These are phyloP conservation scores for Myiozetetes cayanensis DNA, from an alignment of 2,113 vertebrate genomes.

Conservation along the genomic window DNA sequence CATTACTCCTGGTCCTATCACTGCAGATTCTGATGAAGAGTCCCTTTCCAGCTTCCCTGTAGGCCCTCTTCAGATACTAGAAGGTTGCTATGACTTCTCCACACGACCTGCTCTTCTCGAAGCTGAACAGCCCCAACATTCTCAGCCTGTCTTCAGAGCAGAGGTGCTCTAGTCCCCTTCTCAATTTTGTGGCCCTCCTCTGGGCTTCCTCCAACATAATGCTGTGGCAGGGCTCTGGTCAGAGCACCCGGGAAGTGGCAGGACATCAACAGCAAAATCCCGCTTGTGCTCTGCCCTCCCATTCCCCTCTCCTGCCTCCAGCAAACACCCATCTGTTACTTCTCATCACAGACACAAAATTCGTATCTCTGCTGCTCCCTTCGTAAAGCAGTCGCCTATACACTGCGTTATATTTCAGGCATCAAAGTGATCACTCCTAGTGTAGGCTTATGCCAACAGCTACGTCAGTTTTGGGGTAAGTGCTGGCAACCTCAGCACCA, in stretches of 20 bases:
- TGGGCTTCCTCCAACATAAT: background rate
- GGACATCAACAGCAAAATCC: background rate
- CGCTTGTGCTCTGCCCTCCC: background rate
- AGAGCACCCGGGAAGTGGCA: background rate
- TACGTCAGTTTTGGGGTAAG: background rate
- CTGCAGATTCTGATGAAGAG: background rate
- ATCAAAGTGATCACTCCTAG: background rate
- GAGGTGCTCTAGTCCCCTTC: background rate
- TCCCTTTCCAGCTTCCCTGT: background rate
- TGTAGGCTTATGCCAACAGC: background rate
- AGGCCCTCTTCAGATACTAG: background rate
- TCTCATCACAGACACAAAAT: background rate
- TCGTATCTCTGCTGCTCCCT: background rate
- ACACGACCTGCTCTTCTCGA: background rate
- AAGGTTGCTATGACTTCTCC: background rate
- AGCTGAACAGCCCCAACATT: background rate
- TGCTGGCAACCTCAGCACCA: conserved; percentile 1
- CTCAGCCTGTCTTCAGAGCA: background rate
- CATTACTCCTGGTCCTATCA: background rate
- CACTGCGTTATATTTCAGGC: background rate
- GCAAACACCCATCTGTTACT: background rate
- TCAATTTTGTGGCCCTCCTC: background rate
- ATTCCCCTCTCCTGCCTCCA: background rate
- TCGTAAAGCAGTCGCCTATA: background rate
- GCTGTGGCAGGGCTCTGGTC: background rate